Percentiles rank a stretch among this genome's conserved stretches.
These are phyloP conservation scores for Coendou prehensilis DNA, from an alignment of 2,797 vertebrate genomes.

Conservation along the genomic window DNA sequence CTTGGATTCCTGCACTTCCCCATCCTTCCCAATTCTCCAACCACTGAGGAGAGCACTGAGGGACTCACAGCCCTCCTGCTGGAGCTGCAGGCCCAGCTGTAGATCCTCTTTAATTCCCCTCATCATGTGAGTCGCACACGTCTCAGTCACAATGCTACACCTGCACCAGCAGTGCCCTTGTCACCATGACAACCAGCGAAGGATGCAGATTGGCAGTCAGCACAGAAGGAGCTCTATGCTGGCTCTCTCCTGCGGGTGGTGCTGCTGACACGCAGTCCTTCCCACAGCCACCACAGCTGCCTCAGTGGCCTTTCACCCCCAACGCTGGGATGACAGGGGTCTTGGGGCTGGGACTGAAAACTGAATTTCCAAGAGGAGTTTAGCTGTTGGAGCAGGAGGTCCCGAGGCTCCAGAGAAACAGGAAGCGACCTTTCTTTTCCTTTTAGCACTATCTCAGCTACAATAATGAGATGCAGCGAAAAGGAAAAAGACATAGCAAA, in stretches of 20 bases:
- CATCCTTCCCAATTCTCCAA: not conserved
- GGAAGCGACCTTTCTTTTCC: not conserved
- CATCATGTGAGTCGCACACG: conserved; percentile 41
- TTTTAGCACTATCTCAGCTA: not conserved
- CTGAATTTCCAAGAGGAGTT: conserved; percentile 32
- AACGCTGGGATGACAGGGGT: no score
- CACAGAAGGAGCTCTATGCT: not conserved
- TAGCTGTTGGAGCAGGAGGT: not conserved
- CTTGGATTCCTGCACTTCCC: conserved; percentile 36
- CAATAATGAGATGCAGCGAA: not conserved
- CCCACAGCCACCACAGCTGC: not conserved
- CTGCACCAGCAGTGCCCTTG: conserved; percentile 55
- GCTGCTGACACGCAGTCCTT: conserved; percentile 41
- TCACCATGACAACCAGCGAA: conserved; percentile 79
- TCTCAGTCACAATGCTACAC: conserved; percentile 57
- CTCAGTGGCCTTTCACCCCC: not conserved
- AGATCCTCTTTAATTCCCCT: conserved; percentile 66
- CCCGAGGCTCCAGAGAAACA: not conserved
- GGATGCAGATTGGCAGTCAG: not conserved
- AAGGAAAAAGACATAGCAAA: not conserved
- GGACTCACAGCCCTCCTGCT: conserved; percentile 54
- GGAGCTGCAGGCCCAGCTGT: not conserved
- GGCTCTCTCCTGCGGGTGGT: conserved; percentile 54
- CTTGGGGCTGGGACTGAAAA: not conserved
- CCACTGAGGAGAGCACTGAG: not conserved